Evolutionary conservation across 2,888 invertebrate species (phyloP), one percentile per base, ranked within the genome.

Genomic region (Myathropa florea): DNA sequence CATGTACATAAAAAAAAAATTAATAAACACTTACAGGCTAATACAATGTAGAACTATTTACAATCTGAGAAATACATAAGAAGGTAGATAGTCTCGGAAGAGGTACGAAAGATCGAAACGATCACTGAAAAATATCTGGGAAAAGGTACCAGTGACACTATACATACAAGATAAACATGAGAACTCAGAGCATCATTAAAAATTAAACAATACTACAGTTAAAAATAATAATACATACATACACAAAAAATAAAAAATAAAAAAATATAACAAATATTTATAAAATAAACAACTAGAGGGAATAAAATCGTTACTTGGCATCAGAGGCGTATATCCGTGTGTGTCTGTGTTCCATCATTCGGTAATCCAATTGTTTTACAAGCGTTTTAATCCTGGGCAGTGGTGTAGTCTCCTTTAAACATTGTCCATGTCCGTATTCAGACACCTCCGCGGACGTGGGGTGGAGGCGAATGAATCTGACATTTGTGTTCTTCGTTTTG

Each of bases 291-390:
- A 86, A 83, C 86, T 86, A 86, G 86, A 86, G 86, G 86, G 86
- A 83, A 83, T 86, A 86, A 86, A 86, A 86, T 86, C 86, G 86
- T 86, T 86, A 86, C 86, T 86, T 86, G 86, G 86, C 86, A 86
- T 86, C 86, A 86, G 86, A 86, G 77, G 86, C 86, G 86, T 86
- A 53, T 78, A 86, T 86, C 86, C 86, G 68, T 86, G 86, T 86
- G 86, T 79, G 73, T 73, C 68, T 68, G 55, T 61, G 63, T 72
- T 84, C 67, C 81, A 76, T 75, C 78, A 59, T 63, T 83, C 83
- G 78, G 78, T 86, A 79, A 71, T 86, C 86, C 86, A 83, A 59
- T 70, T 71, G 68, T 86, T 24, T 26, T 24, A 14, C 12, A 57
- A 24, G 81, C 72, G 72, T 81, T 72, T 78, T 70, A 60, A 70